phyloP scores from a whole-genome alignment of 2,797 vertebrate species.

The Ispidina lecontei region DNA sequence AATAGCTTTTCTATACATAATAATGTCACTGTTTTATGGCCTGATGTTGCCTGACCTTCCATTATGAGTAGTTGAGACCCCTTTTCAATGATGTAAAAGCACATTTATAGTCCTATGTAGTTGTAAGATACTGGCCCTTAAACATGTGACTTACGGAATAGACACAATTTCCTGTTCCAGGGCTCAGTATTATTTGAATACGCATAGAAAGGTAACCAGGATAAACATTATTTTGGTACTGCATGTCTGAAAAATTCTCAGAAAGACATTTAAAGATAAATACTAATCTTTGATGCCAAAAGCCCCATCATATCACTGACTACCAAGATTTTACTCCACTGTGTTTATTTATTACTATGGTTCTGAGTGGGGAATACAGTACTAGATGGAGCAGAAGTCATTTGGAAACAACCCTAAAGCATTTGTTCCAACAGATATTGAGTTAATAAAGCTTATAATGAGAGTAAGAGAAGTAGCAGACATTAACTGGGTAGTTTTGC shows the following conservation, averaged over 20 bases:
- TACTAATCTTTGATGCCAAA: not conserved
- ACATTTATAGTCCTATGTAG: not conserved
- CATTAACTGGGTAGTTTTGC: not conserved
- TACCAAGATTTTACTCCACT: not conserved
- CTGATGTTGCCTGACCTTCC: slow-evolving; percentile 48
- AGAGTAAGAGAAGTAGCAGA: not conserved
- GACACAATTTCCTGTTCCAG: not conserved
- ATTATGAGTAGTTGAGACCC: not conserved
- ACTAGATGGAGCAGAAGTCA: not conserved
- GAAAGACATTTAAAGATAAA: not conserved
- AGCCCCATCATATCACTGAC: not conserved
- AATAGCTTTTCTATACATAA: slow-evolving; percentile 61
- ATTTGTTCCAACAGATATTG: not conserved
- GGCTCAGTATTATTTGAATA: not conserved
- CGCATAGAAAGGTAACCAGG: not conserved
- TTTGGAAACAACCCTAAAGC: not conserved
- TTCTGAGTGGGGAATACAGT: not conserved
- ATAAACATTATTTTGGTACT: not conserved
- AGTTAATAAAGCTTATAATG: not conserved
- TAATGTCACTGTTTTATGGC: slow-evolving; percentile 45
- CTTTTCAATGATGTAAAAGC: not conserved
- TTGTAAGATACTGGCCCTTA: slow-evolving; percentile 23
- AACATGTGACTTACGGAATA: not conserved
- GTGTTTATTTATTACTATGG: not conserved
- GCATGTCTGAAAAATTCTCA: not conserved